Evolutionary conservation across 2,888 invertebrate genomes (phyloP), one percentile per base, ranked within the genome.

Genomic region (Bembecia ichneumoniformis): DNA sequence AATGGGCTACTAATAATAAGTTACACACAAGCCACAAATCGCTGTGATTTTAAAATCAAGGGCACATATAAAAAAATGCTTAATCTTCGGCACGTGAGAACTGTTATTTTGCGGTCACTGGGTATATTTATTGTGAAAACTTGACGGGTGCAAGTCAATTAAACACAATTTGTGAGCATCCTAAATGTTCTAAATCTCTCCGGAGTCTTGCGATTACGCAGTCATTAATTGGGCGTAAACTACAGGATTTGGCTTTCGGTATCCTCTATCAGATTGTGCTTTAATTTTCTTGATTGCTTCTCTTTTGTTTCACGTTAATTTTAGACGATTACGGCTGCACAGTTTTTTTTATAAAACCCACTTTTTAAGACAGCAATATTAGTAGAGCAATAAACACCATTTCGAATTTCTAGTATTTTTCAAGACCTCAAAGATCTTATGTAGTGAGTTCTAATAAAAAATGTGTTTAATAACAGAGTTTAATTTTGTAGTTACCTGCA

Each of bases 221-320:
- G 71, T 79, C 80, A 78, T 81, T 79, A 80, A 80, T 79, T 73
- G 79, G 77, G 77, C 77, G 76, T 77, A 72, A 73, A 76, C 73
- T 65, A 59, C 52, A 58, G 68, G 67, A 69, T 71, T 70, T 69
- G 70, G 64, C 68, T 66, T 40, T 40, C 28, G 40, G 63, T 48
- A 53, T 51, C 53, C 55, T 56, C 54, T 57, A 55, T 50, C 47
- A 35, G 43, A 52, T 48, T 47, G 35, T 46, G 50, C 47, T 43
- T 9, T 43, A 46, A 47, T 44, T 44, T 44, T 52, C 43, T 40
- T 58, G 58, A 63, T 64, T 61, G 56, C 57, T 54, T 55, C 54
- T 52, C 53, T 56, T 57, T 55, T 54, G 54, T 54, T 57, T 52
- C 58, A 57, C 52, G 49, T 51, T 52, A 56, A 58, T 66, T 62